Evolutionary conservation across 2,888 invertebrate species (phyloP), one percentile per base, ranked within the genome.

Genomic region (Archips xylosteana): DNA sequence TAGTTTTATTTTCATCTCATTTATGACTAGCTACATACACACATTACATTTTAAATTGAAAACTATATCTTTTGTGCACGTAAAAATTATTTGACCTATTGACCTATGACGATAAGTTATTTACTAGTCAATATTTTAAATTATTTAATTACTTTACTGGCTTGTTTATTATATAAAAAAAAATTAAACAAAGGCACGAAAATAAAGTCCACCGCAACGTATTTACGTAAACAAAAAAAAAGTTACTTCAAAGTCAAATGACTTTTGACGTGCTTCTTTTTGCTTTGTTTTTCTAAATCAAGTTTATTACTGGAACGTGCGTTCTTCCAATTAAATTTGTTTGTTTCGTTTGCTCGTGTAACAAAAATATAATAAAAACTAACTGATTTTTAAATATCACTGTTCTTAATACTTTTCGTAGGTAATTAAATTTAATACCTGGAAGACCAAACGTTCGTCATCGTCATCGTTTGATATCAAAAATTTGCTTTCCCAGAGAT

Each of bases 251-350:
- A 54, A 54, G 54, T 54, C 54, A 57, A 57, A 23, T 10, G 32
- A 57, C 1, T 32, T 32, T 57, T 32, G 57, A 57, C 57, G 57
- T 32, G 4, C 9, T 9, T 4, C 57, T 32, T 57, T 57, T 57
- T 57, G 15, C 15, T 8, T 54, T 54, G 15, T 54, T 54, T 54
- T 54, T 23, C 51, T 54, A 4, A 23, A 54, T 54, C 23, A 54
- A 15, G 51, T 54, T 54, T 54, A 23, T 54, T 23, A 54, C 51
- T 54, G 2, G 51, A 54, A 54, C 51, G 9, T 8, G 51, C 51
- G 51, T 9, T 23, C 51, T 54, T 54, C 23, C 51, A 54, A 54
- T 54, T 54, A 54, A 54, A 49, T 13, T 49, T 49, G 49, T 23
- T 54, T 54, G 9, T 54, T 54, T 8, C 15, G 3, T 23, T 9